Evolutionary conservation across 2,797 vertebrate species (phyloP).

Genomic region (Muscicapa comitata): DNA sequence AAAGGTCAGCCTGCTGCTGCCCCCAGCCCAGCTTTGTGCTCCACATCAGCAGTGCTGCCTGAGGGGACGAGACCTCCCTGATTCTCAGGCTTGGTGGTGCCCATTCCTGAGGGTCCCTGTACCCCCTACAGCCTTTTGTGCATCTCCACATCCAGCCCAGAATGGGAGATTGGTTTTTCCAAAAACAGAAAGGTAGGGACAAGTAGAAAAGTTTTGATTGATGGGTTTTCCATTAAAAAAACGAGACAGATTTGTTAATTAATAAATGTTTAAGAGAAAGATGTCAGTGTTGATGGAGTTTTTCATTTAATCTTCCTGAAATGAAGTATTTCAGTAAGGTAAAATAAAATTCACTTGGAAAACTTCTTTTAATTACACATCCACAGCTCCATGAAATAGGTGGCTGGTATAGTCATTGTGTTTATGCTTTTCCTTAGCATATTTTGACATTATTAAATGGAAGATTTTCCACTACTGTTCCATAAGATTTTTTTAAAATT

Average conservation of each 20-base stretch:
- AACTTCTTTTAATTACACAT: neutral
- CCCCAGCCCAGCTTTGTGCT: neutral
- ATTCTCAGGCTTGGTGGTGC: neutral
- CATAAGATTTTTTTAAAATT: neutral
- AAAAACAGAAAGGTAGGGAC: fast-evolving
- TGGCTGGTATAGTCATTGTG: neutral
- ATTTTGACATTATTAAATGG: neutral
- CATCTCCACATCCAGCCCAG: neutral
- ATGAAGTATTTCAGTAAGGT: neutral
- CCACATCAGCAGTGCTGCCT: neutral
- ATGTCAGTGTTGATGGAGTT: neutral
- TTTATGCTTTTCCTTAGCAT: neutral
- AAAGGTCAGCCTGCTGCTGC: conserved; percentile 49
- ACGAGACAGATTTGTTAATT: neutral
- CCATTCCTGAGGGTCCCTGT: neutral
- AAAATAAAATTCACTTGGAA: neutral
- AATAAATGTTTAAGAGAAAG: neutral
- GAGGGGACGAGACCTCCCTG: neutral
- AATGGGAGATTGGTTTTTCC: neutral
- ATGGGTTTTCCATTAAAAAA: neutral
- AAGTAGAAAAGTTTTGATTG: neutral
- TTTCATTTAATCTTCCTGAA: neutral
- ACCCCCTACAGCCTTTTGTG: neutral
- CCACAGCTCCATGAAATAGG: neutral
- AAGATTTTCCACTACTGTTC: neutral